These are phyloP conservation scores for Heliconius hermathena DNA, from an alignment of 1,140 invertebrate genomes.

Conservation along the genomic window DNA sequence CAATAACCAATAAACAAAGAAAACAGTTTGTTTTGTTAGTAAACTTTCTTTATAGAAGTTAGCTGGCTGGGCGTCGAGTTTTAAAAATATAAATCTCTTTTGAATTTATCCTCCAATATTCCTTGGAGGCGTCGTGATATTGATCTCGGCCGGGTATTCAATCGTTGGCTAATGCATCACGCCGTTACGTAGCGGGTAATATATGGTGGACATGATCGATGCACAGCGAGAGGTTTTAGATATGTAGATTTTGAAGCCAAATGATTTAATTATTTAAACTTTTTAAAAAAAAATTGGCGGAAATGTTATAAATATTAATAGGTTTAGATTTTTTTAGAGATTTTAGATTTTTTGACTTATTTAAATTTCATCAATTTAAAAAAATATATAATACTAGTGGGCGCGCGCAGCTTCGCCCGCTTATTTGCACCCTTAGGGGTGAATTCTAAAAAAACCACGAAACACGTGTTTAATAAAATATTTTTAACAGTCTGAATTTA, in stretches of 20 bases:
- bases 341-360: neutral
- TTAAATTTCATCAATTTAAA: no score
- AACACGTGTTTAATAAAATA: no score
- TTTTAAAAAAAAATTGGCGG: neutral
- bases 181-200: slow-evolving; percentile 15
- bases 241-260: neutral
- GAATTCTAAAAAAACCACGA: no score
- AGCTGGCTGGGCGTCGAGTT: neutral
- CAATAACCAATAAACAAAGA: neutral
- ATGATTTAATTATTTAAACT: neutral
- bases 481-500: no score
- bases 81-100: slow-evolving; percentile 24
- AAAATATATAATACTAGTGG: no score
- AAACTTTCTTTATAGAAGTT: neutral
- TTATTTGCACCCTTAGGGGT: no score
- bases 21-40: neutral
- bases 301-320: neutral
- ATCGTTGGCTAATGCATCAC: slow-evolving; percentile 37
- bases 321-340: neutral
- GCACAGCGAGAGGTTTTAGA: neutral
- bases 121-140: slow-evolving; percentile 23
- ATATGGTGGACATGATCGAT: slow-evolving; percentile 22
- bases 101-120: slow-evolving; percentile 28
- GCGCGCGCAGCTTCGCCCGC: no score
- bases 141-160: slow-evolving; percentile 33